Evolutionary conservation across 2,888 invertebrate species (phyloP).

Genomic region (Himalopsyche anomala): DNA sequence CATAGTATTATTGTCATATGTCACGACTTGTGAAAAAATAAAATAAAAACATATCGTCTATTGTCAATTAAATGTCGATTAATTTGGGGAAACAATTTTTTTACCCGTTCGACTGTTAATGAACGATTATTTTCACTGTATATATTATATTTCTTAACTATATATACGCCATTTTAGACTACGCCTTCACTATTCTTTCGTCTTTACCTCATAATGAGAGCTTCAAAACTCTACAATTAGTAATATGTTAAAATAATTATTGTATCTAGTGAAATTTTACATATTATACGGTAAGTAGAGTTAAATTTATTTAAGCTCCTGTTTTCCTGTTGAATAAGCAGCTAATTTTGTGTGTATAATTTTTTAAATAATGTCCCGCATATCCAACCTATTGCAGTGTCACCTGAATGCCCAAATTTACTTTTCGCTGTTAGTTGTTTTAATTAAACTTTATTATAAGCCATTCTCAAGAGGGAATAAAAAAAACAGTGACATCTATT

Average conservation of each 20-base stretch:
- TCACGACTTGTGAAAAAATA: constrained; percentile 16
- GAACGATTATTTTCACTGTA: constrained; percentile 16
- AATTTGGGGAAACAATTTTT: not conserved
- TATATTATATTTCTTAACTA: not conserved
- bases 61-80: constrained; percentile 14
- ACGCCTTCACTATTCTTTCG: constrained; percentile 7
- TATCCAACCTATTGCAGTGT: too few relatives aligned
- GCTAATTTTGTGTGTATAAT: not conserved
- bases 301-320: not conserved
- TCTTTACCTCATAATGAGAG: not conserved
- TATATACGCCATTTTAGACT: constrained; percentile 18
- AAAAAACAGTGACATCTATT: too few relatives aligned
- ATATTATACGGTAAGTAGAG: not conserved
- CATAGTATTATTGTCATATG: not conserved
- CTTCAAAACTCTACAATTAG: constrained; percentile 16
- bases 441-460: too few relatives aligned
- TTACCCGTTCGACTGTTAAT: constrained; percentile 13
- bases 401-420: too few relatives aligned
- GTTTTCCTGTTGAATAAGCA: not conserved
- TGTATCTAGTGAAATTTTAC: constrained; percentile 35
- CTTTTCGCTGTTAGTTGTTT: too few relatives aligned
- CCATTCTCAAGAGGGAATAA: too few relatives aligned
- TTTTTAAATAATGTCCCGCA: not conserved
- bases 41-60: constrained; percentile 28
- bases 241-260: not conserved